Base-by-base conservation (phyloP, 2,888 invertebrate species). In the Magallana nippona region DNA sequence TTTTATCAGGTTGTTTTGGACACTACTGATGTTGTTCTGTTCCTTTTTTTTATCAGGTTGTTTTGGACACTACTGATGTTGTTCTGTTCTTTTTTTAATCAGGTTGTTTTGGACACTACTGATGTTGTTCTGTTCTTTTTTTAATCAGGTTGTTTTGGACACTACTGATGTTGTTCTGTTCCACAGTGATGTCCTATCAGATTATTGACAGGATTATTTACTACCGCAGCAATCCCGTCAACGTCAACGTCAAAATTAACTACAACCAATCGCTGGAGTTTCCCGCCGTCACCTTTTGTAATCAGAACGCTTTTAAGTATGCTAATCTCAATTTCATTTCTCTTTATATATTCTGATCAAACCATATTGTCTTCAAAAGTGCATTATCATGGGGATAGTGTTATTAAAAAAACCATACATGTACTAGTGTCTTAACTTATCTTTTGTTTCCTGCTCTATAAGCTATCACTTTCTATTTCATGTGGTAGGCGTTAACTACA, bases 221-320 rank as follows among this genome's bases (percentile, higher is more conserved):
- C 83, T 91, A 86, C 84, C 87, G 88, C 85, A 60, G 62, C n/a
- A 89, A 87, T 55, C 92, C 92, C 0, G 88, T 91, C 11, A 91
- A 87, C n/a, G 91, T 91, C 58, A 91, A 92, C 83, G 87, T 91
- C 19, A 86, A 89, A 80, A 87, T 92, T 63, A 92, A 91, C 88
- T 91, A 90, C 82, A 91, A 91, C 86, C 88, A 89, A 78, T 88
- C 91, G 0, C 81, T 92, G 11, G 44, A 84, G 19, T 92, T 91
- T 80, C 92, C 92, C 1, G 89, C 90, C 10, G 79, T 92, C 2
- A 91, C 91, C 0, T 80, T 91, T 10, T 92, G 92, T 77, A 92
- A 92, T 83, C 91, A 91, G 83, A 92, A 92, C 82, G 86, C 88
- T 8, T 91, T 91, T 87, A 88, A 90, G 92, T 92, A 84, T 55